These are phyloP conservation scores for Ladona fulva DNA, from an alignment of 1,140 invertebrate genomes.

Conservation along the genomic window DNA sequence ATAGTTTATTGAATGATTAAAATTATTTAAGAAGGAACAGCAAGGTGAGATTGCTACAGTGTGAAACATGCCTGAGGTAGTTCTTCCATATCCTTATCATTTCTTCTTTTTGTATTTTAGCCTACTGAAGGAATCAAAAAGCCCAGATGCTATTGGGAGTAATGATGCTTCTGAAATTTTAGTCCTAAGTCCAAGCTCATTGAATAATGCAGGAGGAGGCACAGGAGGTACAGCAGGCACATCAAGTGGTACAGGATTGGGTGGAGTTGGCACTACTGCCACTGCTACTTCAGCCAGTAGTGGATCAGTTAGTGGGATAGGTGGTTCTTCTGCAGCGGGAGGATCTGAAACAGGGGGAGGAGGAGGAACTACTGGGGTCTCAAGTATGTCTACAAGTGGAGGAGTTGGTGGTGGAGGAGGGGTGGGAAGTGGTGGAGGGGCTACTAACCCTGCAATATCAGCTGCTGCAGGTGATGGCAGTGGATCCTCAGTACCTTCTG, in stretches of 20 bases:
- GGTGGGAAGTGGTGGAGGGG: not conserved
- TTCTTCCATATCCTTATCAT: not conserved
- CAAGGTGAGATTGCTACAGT: too few species aligned
- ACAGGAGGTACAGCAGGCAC: not conserved
- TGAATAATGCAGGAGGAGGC: not conserved
- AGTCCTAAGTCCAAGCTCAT: not conserved
- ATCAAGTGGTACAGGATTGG: not conserved
- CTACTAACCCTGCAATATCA: not conserved
- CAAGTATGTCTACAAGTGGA: not conserved
- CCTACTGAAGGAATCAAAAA: conserved; percentile 70
- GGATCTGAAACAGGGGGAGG: not conserved
- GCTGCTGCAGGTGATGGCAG: conserved; percentile 15
- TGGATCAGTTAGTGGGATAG: not conserved
- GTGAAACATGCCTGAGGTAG: too few species aligned
- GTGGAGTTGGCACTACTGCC: not conserved
- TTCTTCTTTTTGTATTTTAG: conserved; percentile 38
- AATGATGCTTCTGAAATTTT: conserved; percentile 37
- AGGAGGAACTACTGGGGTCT: not conserved
- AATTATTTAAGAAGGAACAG: too few species aligned
- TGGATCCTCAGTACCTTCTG: conserved; percentile 32
- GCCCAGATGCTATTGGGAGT: conserved; percentile 50
- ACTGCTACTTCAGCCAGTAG: not conserved
- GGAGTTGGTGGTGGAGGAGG: not conserved
- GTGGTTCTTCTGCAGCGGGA: not conserved
- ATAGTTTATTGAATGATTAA: too few species aligned